Base-by-base conservation (phyloP, 2,113 vertebrate genomes). In the Lonchura striata region DNA sequence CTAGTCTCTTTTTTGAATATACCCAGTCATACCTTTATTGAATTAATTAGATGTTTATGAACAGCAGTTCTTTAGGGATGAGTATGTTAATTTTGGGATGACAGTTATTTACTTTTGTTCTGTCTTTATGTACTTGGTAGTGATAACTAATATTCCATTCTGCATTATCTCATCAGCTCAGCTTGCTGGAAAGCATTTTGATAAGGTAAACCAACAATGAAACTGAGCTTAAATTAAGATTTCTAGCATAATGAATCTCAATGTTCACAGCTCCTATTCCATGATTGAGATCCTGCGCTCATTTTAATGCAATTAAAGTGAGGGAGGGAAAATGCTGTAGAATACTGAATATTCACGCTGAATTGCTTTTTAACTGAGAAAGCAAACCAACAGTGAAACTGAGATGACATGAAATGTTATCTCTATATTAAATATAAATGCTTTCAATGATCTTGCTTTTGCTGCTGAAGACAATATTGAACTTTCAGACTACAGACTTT, bases 11-110 rank as follows among this genome's bases (percentile, higher is more conserved):
- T 23, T 64, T 39, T 78, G 86, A 72, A 76, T 70, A 66, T 17
- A 86, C 4, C 12, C 33, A 91, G 28, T 90, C 66, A 86, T 37
- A 91, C 82, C 31, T 68, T 94, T 80, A 90, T 82, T 86, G 68
- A 96, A 95, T 95, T 96, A 95, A 95, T 82, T 92, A 83, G 61
- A 53, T 96, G 84, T 90, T 96, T 96, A 81, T 88, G 78, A 96
- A 91, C 82, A 94, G 41, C 47, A 70, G 71, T 77, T 92, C 92
- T 95, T 95, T 91, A 85, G 95, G 95, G 92, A 94, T 11, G 21
- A 54, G 35, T 56, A 92, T 95, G 87, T 74, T 92, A 95, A 95
- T 94, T 94, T 85, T n/a, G 23, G n/a, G 14, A 87, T 95, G 86
- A 87, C 90, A 86, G 76, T 86, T 96, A 95, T 94, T 95, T 91